Conservation (phyloP, 2,888 invertebrate species). For the Euzetes globulus region DNA sequence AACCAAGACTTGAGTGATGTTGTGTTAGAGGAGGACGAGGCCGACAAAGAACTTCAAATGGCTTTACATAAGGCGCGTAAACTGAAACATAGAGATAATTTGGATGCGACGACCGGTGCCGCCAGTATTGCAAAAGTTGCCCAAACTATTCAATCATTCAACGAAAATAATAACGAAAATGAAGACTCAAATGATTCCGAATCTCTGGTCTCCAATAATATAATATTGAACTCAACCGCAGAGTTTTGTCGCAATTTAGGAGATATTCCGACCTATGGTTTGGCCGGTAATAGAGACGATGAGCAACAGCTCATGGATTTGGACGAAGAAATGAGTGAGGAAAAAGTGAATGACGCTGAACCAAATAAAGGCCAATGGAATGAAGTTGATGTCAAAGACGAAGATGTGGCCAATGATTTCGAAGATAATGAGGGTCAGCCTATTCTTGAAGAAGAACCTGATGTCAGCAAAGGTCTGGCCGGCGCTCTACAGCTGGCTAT, state of each 20-base stretch:
- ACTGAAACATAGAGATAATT: slow-evolving; percentile 54
- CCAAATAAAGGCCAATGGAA: slow-evolving; percentile 64
- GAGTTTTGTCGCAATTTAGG: slow-evolving; percentile 94
- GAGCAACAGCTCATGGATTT: background rate
- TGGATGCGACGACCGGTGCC: background rate
- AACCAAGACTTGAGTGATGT: slow-evolving; percentile 52
- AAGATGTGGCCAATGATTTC: slow-evolving; percentile 39
- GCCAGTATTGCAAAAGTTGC: slow-evolving; percentile 31
- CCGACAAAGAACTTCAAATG: slow-evolving; percentile 59
- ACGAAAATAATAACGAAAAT: background rate
- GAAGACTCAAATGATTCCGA: slow-evolving; percentile 38
- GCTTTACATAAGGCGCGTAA: slow-evolving; percentile 65
- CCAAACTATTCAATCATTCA: slow-evolving; percentile 15
- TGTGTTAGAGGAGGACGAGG: slow-evolving; percentile 62
- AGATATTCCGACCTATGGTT: slow-evolving; percentile 82
- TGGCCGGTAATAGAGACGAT: slow-evolving; percentile 46
- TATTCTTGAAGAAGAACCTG: slow-evolving; percentile 84
- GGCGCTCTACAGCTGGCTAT: slow-evolving; percentile 81
- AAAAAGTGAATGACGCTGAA: background rate
- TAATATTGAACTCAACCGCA: slow-evolving; percentile 83
- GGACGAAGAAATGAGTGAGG: background rate
- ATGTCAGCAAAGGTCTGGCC: slow-evolving; percentile 80
- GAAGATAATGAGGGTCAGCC: slow-evolving; percentile 48
- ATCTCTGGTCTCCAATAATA: slow-evolving; percentile 51
- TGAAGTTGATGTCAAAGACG: slow-evolving; percentile 61